Evolutionary conservation across 2,113 vertebrate genomes (phyloP), one percentile per base, ranked within the genome.

Genomic region (Ibidorhyncha struthersii): DNA sequence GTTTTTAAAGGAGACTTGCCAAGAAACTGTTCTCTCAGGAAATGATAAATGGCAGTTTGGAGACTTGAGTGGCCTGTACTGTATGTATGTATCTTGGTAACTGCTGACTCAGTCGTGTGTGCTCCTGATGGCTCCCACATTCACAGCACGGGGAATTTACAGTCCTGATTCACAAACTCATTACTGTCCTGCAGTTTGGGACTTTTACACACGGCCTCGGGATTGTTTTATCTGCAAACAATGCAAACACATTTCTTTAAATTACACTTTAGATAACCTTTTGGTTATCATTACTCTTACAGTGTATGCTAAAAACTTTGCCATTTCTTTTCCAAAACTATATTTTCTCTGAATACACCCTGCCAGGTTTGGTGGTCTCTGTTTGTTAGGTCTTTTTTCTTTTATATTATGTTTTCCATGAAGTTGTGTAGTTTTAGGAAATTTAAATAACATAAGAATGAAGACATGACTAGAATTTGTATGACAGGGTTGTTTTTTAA

Each of bases 11-110:
- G 97, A 95, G 80, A 14, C 49, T 86, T 97, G 97, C 97, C 97
- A 98, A 98, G 97, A 97, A 98, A 65, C 89, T 95, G 93, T 95
- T 98, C 95, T 97, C 93, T 97, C 80, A 91, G 97, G 97, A 97
- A 97, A 97, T 98, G 97, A 98, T 97, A 97, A 97, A 98, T 97
- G 94, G 96, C 91, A 96, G 89, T 89, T 97, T 20, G 55, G 97
- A 97, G 96, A 74, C 93, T 96, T 27, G 74, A 97, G 94, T 96
- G 92, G 96, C 95, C 96, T 87, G 89, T 38, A 50, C 93, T 96
- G 82, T 84, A 55, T 53, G 89, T 65, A 26, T 96, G 91, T 78
- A 96, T 94, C 96, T 96, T 95, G 86, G 93, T 97, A 97, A 97
- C 93, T 98, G 96, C 96, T 98, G 97, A 97, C 96, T 97, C 97